Percentiles rank a stretch among this genome's conserved stretches.
phyloP scores from a whole-genome alignment of 2,888 invertebrate species.

The Plutella xylostella region DNA sequence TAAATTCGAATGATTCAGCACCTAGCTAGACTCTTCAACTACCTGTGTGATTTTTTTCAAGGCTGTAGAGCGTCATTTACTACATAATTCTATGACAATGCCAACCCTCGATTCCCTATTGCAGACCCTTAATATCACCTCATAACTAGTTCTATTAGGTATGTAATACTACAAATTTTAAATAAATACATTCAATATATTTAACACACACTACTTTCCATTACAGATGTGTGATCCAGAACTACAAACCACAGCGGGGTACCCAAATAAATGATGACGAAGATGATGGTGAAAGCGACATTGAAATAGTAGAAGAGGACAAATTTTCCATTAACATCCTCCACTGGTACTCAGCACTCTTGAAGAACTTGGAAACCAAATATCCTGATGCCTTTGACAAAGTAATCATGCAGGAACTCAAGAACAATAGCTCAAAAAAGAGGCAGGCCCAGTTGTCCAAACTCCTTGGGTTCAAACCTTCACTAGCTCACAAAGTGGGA shows the following conservation, averaged over 20 bases:
- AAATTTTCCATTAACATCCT: slow-evolving; percentile 41
- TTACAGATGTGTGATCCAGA: slow-evolving; percentile 60
- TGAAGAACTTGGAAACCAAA: slow-evolving; percentile 74
- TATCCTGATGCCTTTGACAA: slow-evolving; percentile 80
- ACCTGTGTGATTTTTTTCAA: no score
- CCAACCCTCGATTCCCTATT: no score
- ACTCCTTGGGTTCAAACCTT: slow-evolving; percentile 65
- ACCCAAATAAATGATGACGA: slow-evolving; percentile 23
- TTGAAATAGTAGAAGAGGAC: slow-evolving; percentile 54
- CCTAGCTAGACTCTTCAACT: no score
- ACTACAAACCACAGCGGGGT: slow-evolving; percentile 27
- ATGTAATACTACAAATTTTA: background rate
- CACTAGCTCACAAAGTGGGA: slow-evolving; percentile 61
- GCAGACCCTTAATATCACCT: no score
- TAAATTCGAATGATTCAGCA: no score
- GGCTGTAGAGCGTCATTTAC: no score
- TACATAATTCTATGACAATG: no score
- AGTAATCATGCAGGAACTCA: slow-evolving; percentile 71
- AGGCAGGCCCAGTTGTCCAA: slow-evolving; percentile 48
- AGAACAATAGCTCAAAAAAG: slow-evolving; percentile 32
- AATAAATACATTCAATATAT: background rate
- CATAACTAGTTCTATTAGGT: background rate
- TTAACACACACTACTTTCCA: slow-evolving; percentile 8
- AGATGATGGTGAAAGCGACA: slow-evolving; percentile 47
- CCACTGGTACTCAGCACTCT: slow-evolving; percentile 65